Evolutionary conservation across 2,888 invertebrate genomes (phyloP).

Genomic region (Ryuthela nishihirai): DNA sequence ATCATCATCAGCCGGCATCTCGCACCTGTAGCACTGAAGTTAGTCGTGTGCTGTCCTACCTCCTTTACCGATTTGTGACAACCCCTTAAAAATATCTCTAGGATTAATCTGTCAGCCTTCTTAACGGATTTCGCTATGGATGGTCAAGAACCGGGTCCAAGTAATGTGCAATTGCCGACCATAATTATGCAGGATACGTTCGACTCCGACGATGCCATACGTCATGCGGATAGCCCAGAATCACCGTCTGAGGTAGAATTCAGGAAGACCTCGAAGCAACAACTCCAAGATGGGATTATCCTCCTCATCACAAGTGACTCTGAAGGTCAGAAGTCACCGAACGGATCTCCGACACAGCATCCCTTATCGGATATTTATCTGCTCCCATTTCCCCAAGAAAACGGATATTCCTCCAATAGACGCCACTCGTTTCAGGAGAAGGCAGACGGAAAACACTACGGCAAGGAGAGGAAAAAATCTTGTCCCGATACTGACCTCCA

Average conservation of each 20-base stretch:
- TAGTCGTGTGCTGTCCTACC: no score
- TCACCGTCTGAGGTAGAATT: conserved; percentile 9
- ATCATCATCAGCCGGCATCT: no score
- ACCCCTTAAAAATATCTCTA: no score
- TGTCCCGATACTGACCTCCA: conserved; percentile 25
- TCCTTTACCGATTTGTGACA: no score
- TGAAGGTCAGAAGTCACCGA: conserved; percentile 21
- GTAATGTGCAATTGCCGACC: conserved; percentile 8
- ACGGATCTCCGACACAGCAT: conserved; percentile 20
- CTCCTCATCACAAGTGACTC: conserved; percentile 25
- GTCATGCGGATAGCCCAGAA: conserved; percentile 20
- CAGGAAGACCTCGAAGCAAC: conserved; percentile 9
- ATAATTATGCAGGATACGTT: conserved; percentile 6
- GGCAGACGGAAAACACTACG: conserved; percentile 5
- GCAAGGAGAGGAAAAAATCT: conserved; percentile 22
- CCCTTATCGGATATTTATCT: conserved; percentile 27
- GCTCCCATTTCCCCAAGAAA: conserved; percentile 21
- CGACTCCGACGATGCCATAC: conserved; percentile 19
- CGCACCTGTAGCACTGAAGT: no score
- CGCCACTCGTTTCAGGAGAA: conserved; percentile 26
- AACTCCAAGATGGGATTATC: conserved; percentile 26
- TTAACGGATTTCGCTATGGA: no score
- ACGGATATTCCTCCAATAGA: conserved; percentile 12
- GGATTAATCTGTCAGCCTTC: no score
- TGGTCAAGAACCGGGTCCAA: conserved; percentile 20